Base-by-base conservation (phyloP, 2,797 vertebrate species). In the Hyperoplus immaculatus region DNA sequence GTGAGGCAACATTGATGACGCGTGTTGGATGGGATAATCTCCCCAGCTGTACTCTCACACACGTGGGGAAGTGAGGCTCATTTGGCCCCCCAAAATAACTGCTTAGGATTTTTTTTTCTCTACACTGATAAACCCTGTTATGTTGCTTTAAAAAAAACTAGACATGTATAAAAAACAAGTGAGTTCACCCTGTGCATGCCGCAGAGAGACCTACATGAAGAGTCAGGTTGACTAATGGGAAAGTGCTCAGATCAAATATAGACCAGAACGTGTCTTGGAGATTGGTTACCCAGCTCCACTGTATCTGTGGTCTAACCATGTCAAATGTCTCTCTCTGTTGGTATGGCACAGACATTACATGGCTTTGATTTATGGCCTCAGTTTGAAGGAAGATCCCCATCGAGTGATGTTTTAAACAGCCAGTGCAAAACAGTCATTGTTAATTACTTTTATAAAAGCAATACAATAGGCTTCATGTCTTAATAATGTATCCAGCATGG, bases 11-110 rank as follows among this genome's bases (percentile, higher is more conserved):
- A 89, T 72, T 88, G 85, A 92, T 92, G 93, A 93, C 93, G 91
- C 88, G 93, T 93, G 92, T 92, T 88, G 84, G 87, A 85, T 58
- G 82, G 90, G 91, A 94, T 94, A 87, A 94, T 92, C 93, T 86
- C 88, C 83, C 86, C 91, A 93, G 90, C 91, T 91, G 89, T 77
- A 93, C 76, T 80, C 85, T 82, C 88, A 83, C 92, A 83, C 92
- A 87, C 87, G 72, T 65, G 54, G 91, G 87, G 91, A 87, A 75
- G 76, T 75, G 75, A 89, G 80, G 77, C 80, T 85, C 82, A 77
- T 88, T 92, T 88, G 79, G 80, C 72, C 81, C 70, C 66, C 50
- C 72, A 64, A 87, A 84, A 74, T 51, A 82, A 73, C 68, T n/a
- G 56, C 60, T 60, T 49, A 49, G 56, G 59, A 59, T 39, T 59